Evolutionary conservation across 2,888 invertebrate genomes (phyloP).

Genomic region (Stomorhina lunata): DNA sequence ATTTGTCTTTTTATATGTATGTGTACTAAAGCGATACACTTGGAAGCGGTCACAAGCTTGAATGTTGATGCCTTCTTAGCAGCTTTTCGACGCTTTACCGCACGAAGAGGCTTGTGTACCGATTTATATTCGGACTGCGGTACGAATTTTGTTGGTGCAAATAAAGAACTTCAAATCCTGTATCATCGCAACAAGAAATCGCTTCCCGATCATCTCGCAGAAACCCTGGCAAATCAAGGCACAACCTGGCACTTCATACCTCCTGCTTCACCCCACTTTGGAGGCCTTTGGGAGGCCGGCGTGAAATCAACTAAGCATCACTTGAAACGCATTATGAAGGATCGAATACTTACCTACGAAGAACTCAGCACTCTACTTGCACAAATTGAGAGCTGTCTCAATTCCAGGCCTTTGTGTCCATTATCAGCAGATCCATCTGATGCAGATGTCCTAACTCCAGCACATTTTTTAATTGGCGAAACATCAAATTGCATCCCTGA

Average conservation of each 20-base stretch:
- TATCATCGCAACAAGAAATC: conserved; percentile 1
- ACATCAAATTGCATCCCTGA: conserved; percentile 24
- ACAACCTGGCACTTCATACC: conserved; percentile 33
- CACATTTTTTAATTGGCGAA: conserved; percentile 42
- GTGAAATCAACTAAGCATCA: conserved; percentile 46
- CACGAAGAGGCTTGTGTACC: too few species aligned
- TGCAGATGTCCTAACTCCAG: conserved; percentile 12
- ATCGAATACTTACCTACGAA: conserved; percentile 14
- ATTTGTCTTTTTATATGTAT: conserved; percentile 44
- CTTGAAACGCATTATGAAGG: conserved; percentile 13
- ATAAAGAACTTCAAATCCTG: conserved; percentile 34
- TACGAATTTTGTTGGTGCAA: conserved; percentile 46
- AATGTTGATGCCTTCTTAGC: conserved; percentile 20
- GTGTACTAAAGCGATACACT: conserved; percentile 33
- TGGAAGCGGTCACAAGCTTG: conserved; percentile 36
- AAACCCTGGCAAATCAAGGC: neutral
- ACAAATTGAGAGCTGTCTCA: conserved; percentile 47
- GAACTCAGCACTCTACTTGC: conserved; percentile 26
- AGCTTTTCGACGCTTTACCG: conserved; percentile 24
- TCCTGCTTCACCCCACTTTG: too few species aligned
- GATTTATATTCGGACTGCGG: too few species aligned
- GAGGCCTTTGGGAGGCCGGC: conserved; percentile 47
- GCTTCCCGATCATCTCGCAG: neutral
- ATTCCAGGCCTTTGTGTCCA: conserved; percentile 38
- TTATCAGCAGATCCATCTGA: conserved; percentile 9